phyloP scores from a whole-genome alignment of 2,888 invertebrate genomes.

The Drosophila suboccidentalis region DNA sequence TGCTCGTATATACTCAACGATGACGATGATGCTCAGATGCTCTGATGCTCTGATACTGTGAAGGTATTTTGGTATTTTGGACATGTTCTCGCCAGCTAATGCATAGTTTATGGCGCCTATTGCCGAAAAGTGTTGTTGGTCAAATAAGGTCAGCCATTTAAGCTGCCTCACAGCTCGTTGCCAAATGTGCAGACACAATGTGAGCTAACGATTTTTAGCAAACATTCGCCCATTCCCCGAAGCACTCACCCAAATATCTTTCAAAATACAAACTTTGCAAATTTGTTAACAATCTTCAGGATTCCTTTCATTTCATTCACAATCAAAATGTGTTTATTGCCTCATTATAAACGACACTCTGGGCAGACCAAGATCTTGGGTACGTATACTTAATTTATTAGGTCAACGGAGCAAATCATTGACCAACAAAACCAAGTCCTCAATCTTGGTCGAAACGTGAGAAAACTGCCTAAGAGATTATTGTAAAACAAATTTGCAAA shows the following conservation, averaged over 20 bases:
- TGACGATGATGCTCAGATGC: constrained; percentile 22
- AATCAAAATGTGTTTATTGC: constrained; percentile 66
- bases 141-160: constrained; percentile 59
- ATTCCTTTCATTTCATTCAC: constrained; percentile 55
- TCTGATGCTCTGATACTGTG: constrained; percentile 8
- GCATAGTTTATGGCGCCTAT: constrained; percentile 78
- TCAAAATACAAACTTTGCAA: constrained; percentile 36
- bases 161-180: constrained; percentile 3
- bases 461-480: constrained; percentile 55
- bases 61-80: constrained; percentile 74
- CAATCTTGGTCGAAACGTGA: constrained; percentile 57
- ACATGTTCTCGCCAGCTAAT: constrained; percentile 73
- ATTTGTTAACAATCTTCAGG: constrained; percentile 32
- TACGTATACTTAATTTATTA: constrained; percentile 72
- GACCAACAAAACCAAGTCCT: constrained; percentile 40
- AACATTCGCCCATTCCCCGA: background rate
- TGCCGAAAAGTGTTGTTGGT: constrained; percentile 72
- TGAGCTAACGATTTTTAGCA: constrained; percentile 6
- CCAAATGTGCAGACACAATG: constrained; percentile 10
- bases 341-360: constrained; percentile 62
- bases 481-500: constrained; percentile 34
- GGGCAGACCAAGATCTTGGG: constrained; percentile 6
- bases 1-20: constrained; percentile 17
- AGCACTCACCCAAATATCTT: constrained; percentile 10
- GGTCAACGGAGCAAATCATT: constrained; percentile 80